Base-by-base conservation (phyloP, 2,113 vertebrate genomes). In the Chaetodon trifascialis region DNA sequence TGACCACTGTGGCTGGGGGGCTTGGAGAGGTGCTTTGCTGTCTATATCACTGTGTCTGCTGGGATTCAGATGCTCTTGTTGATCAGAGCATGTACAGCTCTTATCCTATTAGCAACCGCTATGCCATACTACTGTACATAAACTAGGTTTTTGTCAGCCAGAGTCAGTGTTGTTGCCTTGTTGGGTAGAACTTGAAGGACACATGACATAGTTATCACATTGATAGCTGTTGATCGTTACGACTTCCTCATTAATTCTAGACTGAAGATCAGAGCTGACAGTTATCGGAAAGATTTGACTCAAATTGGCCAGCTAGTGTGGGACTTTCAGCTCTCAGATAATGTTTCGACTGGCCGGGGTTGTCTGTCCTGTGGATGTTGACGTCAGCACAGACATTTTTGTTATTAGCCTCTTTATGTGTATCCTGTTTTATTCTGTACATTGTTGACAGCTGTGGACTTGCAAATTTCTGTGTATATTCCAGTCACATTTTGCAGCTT, bases 31-130 rank as follows among this genome's bases (percentile, higher is more conserved):
- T 76, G 88, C 79, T 84, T 67, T 63, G 79, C 67, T 84, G 47
- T 82, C 46, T 74, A 1, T 47, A 81, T 84, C 77, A 87, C 86
- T 83, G 82, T 88, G 72, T 86, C 73, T 79, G 74, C 69, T 52
- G 67, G 79, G 68, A 70, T 71, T 59, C 69, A 15, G 42, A 58
- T 54, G 76, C 81, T 84, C 74, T 56, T 23, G 21, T 62, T 86
- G 65, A 62, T 76, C 7, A 73, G 75, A 76, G 73, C 73, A 62
- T 30, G 7, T 38, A 60, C 40, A 38, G 59, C 51, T 75, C 55
- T 44, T 63, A 9, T 52, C 56, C 68, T 5, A 1, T 40, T 69
- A 52, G 25, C 38, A 52, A 55, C 56, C 6, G 51, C 54, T 60
- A 70, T 73, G 78, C 80, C 81, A 86, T 60, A 60, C 15, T 44